Base-by-base conservation (phyloP, 2,113 vertebrate genomes). In the Bufo gargarizans region DNA sequence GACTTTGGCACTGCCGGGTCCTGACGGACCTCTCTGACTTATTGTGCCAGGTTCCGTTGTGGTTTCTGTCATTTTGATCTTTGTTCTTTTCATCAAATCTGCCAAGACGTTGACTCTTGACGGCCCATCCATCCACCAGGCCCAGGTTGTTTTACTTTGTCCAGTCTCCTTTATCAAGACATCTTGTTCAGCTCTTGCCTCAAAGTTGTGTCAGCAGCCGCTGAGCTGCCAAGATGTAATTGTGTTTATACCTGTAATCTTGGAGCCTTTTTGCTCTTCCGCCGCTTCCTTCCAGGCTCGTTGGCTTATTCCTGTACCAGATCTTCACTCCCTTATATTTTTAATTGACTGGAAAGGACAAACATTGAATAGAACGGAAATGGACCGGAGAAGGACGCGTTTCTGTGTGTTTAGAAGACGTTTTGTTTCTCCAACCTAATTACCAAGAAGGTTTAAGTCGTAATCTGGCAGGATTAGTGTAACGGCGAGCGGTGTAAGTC, bases 161-260 rank as follows among this genome's bases (percentile, higher is more conserved):
- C 12, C 33, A 8, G 53, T 9, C 3, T 78, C 50, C 49, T 55
- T 13, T 79, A 33, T 1, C 1, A 56, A 79, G 50, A 56, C 71
- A 7, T 74, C 43, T 74, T 74, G 43, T 74, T 74, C 49, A 49
- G 71, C 16, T 47, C 71, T 72, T 45, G 33, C 69, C 77, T 80
- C 53, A 16, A 13, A 12, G 22, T 80, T 80, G 53, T 80, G 55
- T 80, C 55, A 16, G n/a, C 43, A 17, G 14, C 33, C 59, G 55
- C 50, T 43, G 22, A 80, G 71, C 83, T 65, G 85, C 74, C 85
- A 86, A 78, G 47, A 78, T 7, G 4, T 61, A 59, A 5, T 61
- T 78, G 20, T 33, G 45, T 47, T 55, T 14, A 61, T 78, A 78
- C 85, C 76, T 86, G 61, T 12, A 79, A 45, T 20, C 72, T 86